Base-by-base conservation (phyloP, 2,888 invertebrate genomes). In the Ceratothoa steindachneri region DNA sequence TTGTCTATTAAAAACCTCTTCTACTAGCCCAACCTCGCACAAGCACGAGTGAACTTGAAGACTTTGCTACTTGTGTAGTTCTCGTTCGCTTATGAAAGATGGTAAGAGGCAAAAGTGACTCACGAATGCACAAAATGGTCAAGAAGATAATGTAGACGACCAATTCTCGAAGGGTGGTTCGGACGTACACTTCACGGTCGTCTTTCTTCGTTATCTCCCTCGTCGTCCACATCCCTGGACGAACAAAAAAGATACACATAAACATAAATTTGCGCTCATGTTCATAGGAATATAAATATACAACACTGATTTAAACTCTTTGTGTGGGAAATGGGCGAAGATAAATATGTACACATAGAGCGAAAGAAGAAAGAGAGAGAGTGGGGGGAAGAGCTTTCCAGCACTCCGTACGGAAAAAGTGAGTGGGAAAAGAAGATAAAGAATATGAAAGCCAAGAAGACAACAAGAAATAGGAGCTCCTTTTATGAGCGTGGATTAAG, bases 131-230 rank as follows among this genome's bases (percentile, higher is more conserved):
- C 22, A 83, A 80, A 64, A 82, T 80, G 24, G 80, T 71, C 55
- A 83, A 75, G 77, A 83, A 83, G 66, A 83, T 77, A 64, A 82
- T 73, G 74, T 83, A 83, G 31, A 82, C 81, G 52, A 83, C 80
- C 71, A 83, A 77, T 78, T 83, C 83, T 69, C 83, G 80, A 15
- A 83, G 77, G 0, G 83, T 83, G 7, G 82, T 82, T 67, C 81
- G 81, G 24, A 83, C 82, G 64, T 81, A 81, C 67, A 81, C 80
- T 67, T 82, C 83, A 41, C 82, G 80, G 73, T 82, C 83, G 67
- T 81, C 81, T 60, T 79, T 81, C 24, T 81, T 81, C 27, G 81
- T 79, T 80, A 83, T 81, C 77, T 83, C 82, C 1, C 82, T 80
- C 9, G 83, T 83, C 22, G 81, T 80, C 83, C 83, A 83, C 53